These are phyloP conservation scores for Dinomys branickii DNA, from an alignment of 2,113 vertebrate species.

Conservation along the genomic window DNA sequence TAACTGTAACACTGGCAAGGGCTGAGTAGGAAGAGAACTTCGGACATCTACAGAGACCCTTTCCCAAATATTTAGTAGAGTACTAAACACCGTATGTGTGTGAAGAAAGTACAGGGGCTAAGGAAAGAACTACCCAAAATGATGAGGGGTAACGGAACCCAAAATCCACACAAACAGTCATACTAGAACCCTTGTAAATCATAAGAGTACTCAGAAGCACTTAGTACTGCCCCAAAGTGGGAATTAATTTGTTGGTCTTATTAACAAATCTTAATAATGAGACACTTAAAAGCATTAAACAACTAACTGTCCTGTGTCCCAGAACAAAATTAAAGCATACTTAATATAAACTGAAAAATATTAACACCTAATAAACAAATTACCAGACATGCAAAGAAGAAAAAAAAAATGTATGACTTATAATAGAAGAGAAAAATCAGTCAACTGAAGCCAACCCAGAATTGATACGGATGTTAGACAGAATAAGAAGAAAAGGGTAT, in stretches of 20 bases:
- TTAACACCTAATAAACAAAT: background rate
- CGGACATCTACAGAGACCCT: background rate
- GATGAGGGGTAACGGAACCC: background rate
- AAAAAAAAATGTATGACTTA: background rate
- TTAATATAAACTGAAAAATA: conserved; percentile 25
- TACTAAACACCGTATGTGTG: background rate
- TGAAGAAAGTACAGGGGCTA: background rate
- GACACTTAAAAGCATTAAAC: background rate
- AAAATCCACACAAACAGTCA: background rate
- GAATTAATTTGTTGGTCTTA: background rate
- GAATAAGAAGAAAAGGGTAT: background rate
- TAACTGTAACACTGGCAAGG: conserved; percentile 21
- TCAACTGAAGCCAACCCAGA: background rate
- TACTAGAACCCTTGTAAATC: background rate
- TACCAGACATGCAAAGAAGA: background rate
- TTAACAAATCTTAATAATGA: conserved; percentile 42
- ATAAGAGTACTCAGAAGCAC: background rate
- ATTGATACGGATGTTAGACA: background rate
- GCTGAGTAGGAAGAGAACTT: background rate
- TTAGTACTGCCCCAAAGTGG: background rate
- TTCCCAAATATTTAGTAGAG: background rate
- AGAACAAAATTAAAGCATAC: conserved; percentile 40
- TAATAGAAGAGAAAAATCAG: conserved; percentile 13
- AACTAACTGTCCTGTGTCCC: background rate
- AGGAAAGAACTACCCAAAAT: background rate